Conservation (phyloP, 2,797 vertebrate species). For the Enteromius paludinosus region DNA sequence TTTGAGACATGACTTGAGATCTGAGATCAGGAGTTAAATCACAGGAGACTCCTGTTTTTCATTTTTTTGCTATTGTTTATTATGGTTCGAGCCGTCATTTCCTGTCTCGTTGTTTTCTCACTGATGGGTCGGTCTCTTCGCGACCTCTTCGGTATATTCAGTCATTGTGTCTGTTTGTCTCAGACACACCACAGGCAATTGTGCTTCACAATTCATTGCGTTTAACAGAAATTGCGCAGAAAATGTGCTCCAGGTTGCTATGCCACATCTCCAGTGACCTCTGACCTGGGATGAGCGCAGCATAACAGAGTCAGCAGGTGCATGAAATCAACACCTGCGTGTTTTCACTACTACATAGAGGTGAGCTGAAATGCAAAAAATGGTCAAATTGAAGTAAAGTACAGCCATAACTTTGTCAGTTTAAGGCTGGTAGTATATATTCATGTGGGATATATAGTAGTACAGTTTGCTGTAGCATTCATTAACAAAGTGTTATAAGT, state of each 20-base stretch:
- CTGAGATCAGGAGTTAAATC: too few relatives aligned
- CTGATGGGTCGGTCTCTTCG: conserved; percentile 15
- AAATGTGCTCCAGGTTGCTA: conserved; percentile 46
- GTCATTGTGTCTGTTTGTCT: conserved; percentile 64
- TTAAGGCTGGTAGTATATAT: too few relatives aligned
- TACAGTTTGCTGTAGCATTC: too few relatives aligned
- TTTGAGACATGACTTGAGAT: neutral
- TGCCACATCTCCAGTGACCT: conserved; percentile 59
- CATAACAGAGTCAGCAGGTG: conserved; percentile 48
- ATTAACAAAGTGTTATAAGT: too few relatives aligned
- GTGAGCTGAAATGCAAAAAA: neutral
- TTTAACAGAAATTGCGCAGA: conserved; percentile 69
- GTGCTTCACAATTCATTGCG: conserved; percentile 68
- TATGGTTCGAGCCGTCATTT: neutral
- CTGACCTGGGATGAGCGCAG: conserved; percentile 60
- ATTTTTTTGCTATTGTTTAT: neutral
- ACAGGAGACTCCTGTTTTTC: too few relatives aligned
- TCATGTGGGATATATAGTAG: too few relatives aligned
- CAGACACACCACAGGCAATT: conserved; percentile 43
- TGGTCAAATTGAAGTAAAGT: neutral
- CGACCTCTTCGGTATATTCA: conserved; percentile 70
- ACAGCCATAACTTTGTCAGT: neutral
- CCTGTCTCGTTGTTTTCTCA: neutral
- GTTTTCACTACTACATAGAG: neutral
- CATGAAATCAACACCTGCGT: neutral